Evolutionary conservation across 2,113 vertebrate genomes (phyloP).

Genomic region (Galeopterus variegatus): DNA sequence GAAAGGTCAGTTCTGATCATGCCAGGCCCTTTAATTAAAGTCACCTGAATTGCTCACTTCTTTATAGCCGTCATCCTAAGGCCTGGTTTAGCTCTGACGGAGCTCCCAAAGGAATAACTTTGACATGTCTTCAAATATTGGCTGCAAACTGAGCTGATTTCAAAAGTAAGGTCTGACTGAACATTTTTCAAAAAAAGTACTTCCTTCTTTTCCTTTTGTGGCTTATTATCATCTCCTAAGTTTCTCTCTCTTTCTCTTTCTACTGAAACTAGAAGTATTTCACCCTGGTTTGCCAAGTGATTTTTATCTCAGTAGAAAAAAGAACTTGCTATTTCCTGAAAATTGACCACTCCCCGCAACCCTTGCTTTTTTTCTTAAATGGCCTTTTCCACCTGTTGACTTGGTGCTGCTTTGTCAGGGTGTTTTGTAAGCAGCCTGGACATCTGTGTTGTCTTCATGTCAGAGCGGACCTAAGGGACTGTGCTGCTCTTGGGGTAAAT

Average conservation of each 20-base stretch:
- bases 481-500: not conserved
- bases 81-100: not conserved
- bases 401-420: too few species aligned
- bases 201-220: constrained; percentile 85
- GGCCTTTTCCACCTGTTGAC: too few species aligned
- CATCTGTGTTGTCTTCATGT: not conserved
- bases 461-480: not conserved
- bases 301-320: constrained; percentile 92
- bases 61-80: not conserved
- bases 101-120: not conserved
- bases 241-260: constrained; percentile 78
- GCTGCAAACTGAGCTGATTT: constrained; percentile 77
- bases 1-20: constrained; percentile 1
- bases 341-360: constrained; percentile 78
- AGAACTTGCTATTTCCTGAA: constrained; percentile 93
- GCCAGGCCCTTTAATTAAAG: constrained; percentile 52
- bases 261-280: constrained; percentile 90
- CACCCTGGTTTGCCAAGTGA: constrained; percentile 90
- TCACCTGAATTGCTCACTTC: constrained; percentile 48
- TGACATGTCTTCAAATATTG: constrained; percentile 43
- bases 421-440: not conserved
- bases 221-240: constrained; percentile 87
- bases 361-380: constrained; percentile 74
- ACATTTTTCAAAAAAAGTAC: constrained; percentile 65
- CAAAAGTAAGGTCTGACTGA: constrained; percentile 66